These are phyloP conservation scores for Priocnemis perturbator DNA, from an alignment of 2,888 invertebrate genomes.

Conservation along the genomic window DNA sequence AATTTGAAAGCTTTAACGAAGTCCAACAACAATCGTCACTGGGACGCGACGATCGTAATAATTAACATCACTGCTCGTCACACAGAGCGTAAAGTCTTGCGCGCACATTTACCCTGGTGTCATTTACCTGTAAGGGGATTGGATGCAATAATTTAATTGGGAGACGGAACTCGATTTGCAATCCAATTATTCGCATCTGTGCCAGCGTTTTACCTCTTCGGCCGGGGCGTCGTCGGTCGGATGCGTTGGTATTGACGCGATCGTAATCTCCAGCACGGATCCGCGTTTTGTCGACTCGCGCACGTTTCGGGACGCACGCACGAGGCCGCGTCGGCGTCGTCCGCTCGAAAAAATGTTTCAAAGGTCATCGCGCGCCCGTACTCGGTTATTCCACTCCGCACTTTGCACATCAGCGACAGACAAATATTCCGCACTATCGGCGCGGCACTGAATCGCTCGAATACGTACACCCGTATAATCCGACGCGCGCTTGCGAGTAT, in stretches of 20 bases:
- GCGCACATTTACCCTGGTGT: constrained; percentile 20
- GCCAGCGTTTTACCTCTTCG: constrained; percentile 31
- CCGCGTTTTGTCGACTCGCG: constrained; percentile 18
- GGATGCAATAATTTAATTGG: constrained; percentile 49
- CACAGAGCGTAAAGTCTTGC: not conserved
- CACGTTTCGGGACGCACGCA: not conserved
- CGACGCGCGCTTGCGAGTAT: no score
- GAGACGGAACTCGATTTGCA: constrained; percentile 40
- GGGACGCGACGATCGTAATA: no score
- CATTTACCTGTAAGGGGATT: constrained; percentile 42
- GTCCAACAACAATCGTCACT: no score
- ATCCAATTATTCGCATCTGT: constrained; percentile 50
- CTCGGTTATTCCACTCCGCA: not conserved
- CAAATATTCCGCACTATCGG: not conserved
- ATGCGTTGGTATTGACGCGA: constrained; percentile 12
- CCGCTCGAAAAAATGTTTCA: constrained; percentile 1
- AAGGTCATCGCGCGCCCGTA: constrained; percentile 1
- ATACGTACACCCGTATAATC: no score
- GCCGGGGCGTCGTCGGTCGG: constrained; percentile 16
- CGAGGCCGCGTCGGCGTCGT: not conserved
- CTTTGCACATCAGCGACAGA: not conserved
- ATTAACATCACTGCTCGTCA: no score
- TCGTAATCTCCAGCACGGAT: constrained; percentile 45
- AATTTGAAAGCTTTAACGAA: no score
- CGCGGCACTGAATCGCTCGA: no score